Base-by-base conservation (phyloP, 2,797 vertebrate species). In the Meda fulgida region DNA sequence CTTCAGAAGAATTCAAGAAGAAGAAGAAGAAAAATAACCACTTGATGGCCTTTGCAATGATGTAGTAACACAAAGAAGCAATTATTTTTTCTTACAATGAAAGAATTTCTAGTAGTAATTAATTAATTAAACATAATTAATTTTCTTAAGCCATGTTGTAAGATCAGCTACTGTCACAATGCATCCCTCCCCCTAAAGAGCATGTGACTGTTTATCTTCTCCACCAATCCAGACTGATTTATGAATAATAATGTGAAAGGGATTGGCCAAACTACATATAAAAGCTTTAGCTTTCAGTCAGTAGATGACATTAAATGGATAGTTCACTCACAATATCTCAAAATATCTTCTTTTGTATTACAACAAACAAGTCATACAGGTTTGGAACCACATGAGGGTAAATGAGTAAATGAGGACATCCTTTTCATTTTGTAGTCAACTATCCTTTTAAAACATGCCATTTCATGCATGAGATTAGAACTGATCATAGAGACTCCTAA, bases 151-250 rank as follows among this genome's bases (percentile, higher is more conserved):
- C 51, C 26, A 36, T 71, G 31, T 26, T 77, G 1, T 48, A 60
- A 29, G 26, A 75, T 70, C 58, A 58, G 5, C 26, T 23, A 55
- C 7, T 4, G 29, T 34, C 36, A 60, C 29, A 51, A 21, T 38
- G 16, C 34, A 51, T 55, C 34, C 34, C 36, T 69, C 63, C 53
- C 29, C 29, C 19, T 1, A 75, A 16, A 46, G 11, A 75, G 18
- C 18, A 65, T 48, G 21, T 75, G 38, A 65, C 26, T 19, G 3
- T 34, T 23, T 51, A 34, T 80, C 46, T 80, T 70, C 16, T 83
- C 3, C 40, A 65, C 38, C 19, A 82, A 82, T 83, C 70, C 70
- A 65, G 19, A 38, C 9, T 26, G 78, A 83, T 65, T 82, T 75
- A 75, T 63, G 55, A 63, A 75, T 34, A 75, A 46, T 38, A 48